Evolutionary conservation across 2,888 invertebrate genomes (phyloP).

Genomic region (Magallana nippona): DNA sequence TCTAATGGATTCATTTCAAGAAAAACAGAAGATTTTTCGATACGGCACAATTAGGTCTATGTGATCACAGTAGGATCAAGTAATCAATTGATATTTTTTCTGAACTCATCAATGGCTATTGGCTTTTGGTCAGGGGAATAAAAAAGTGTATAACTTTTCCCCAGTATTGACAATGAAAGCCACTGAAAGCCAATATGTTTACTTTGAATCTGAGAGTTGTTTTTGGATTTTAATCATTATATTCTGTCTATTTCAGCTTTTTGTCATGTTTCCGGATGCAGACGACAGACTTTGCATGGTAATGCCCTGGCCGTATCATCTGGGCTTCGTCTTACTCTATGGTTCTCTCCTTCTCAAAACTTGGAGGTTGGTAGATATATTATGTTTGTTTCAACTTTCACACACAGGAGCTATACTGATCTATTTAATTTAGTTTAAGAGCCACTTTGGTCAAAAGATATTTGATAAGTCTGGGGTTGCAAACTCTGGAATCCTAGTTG

Average conservation of each 20-base stretch:
- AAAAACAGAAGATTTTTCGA: not conserved
- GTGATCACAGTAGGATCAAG: too few species aligned
- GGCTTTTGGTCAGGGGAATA: not conserved
- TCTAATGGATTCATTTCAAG: not conserved
- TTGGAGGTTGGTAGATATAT: constrained; percentile 86
- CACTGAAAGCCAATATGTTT: not conserved
- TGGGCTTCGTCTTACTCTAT: constrained; percentile 95
- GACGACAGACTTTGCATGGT: constrained; percentile 92
- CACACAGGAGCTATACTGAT: too few species aligned
- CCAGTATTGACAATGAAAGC: not conserved
- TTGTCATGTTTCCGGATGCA: constrained; percentile 93
- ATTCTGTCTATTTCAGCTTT: constrained; percentile 82
- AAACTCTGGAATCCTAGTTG: too few species aligned
- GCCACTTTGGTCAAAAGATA: too few species aligned
- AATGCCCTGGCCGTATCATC: constrained; percentile 94
- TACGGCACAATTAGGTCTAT: too few species aligned
- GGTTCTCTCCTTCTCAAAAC: constrained; percentile 96
- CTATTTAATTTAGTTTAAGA: too few species aligned
- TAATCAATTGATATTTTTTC: too few species aligned
- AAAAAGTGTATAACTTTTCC: not conserved
- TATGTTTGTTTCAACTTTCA: too few species aligned
- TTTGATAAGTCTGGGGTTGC: too few species aligned
- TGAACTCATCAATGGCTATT: not conserved
- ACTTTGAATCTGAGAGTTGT: too few species aligned
- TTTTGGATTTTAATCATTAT: not conserved